phyloP scores from a whole-genome alignment of 37 sponge, comb jelly and placozoan species.

The Crambe crambe region DNA sequence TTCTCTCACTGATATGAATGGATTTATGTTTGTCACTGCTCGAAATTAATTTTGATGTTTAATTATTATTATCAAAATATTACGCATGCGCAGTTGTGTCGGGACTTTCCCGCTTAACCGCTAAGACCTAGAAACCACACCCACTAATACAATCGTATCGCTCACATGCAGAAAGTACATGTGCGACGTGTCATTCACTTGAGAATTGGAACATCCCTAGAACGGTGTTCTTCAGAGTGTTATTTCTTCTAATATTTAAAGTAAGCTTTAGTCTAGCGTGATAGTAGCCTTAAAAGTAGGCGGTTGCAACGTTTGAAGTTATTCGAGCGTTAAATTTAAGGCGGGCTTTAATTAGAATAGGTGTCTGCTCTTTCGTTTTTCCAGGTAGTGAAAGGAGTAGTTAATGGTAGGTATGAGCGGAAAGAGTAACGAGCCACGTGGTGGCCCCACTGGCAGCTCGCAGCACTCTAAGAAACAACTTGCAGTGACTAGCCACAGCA shows the following conservation, averaged over 20 bases:
- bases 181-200: too few relatives aligned
- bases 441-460: constrained; percentile 16
- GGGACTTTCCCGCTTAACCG: background rate
- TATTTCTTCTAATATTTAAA: background rate
- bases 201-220: background rate
- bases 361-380: background rate
- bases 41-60: too few relatives aligned
- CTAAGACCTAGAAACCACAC: background rate
- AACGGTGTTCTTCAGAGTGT: background rate
- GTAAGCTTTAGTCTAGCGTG: background rate
- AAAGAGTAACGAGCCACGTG: constrained; percentile 33
- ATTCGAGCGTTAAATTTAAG: too few relatives aligned
- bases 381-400: background rate
- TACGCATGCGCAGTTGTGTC: background rate
- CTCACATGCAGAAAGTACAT: background rate
- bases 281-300: background rate
- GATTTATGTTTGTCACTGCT: too few relatives aligned
- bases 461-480: constrained; percentile 5
- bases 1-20: too few relatives aligned
- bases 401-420: constrained; percentile 32
- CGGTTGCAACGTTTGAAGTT: too few relatives aligned
- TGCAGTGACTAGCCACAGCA: too few relatives aligned
- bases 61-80: too few relatives aligned
- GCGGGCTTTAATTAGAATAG: constrained; percentile 1
- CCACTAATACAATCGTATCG: background rate